Conservation (phyloP, 1,140 invertebrate genomes). For the Teleopsis dalmanni region DNA sequence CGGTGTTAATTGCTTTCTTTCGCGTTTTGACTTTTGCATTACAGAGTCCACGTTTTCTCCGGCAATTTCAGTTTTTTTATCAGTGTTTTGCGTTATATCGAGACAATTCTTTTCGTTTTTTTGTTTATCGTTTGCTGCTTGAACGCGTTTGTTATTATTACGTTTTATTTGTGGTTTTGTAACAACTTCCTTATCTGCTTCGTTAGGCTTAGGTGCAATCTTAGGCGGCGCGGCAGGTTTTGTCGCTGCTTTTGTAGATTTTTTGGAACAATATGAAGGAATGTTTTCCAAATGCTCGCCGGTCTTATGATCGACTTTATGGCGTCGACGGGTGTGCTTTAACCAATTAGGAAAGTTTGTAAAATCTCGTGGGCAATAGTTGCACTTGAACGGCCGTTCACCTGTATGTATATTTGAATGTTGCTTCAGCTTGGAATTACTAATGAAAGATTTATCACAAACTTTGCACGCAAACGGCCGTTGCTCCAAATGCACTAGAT, state of each 20-base stretch:
- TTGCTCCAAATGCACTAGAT: slow-evolving; percentile 45
- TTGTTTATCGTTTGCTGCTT: slow-evolving; percentile 31
- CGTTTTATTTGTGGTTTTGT: background rate
- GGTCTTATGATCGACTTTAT: slow-evolving; percentile 50
- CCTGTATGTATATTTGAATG: slow-evolving; percentile 52
- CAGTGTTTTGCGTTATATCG: background rate
- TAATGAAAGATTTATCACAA: slow-evolving; percentile 49
- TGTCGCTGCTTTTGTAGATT: slow-evolving; percentile 32
- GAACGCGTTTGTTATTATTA: slow-evolving; percentile 13
- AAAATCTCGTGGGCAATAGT: slow-evolving; percentile 50
- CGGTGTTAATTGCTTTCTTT: slow-evolving; percentile 32
- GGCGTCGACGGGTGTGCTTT: slow-evolving; percentile 50
- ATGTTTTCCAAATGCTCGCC: slow-evolving; percentile 45
- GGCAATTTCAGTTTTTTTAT: background rate
- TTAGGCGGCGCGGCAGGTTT: slow-evolving; percentile 20
- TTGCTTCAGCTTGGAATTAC: slow-evolving; percentile 49
- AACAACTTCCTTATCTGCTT: slow-evolving; percentile 3
- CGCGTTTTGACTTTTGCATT: slow-evolving; percentile 30
- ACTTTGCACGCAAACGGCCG: slow-evolving; percentile 46
- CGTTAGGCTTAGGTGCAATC: background rate
- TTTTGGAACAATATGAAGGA: slow-evolving; percentile 41
- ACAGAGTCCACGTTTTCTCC: background rate
- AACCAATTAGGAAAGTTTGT: slow-evolving; percentile 52
- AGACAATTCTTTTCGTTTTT: slow-evolving; percentile 20
- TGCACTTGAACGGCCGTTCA: slow-evolving; percentile 49